phyloP scores from a whole-genome alignment of 2,797 vertebrate species.

The Hypotaenidia okinawae region DNA sequence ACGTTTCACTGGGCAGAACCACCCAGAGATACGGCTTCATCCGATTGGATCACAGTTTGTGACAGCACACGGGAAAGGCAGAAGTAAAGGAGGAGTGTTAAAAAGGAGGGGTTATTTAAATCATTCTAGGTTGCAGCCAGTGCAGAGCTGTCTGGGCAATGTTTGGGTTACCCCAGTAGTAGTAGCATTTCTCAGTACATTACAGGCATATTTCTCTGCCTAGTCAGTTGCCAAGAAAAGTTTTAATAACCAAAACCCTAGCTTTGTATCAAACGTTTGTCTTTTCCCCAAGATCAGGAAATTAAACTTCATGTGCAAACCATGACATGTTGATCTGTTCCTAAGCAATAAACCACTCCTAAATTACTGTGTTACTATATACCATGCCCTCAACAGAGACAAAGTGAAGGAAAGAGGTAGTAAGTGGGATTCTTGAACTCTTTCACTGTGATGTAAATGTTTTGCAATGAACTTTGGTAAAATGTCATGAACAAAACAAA shows the following conservation, averaged over 20 bases:
- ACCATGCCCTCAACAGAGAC: background rate
- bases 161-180: background rate
- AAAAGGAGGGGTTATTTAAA: background rate
- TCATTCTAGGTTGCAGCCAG: background rate
- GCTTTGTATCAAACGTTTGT: background rate
- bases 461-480: background rate
- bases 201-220: background rate
- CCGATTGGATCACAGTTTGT: fast-evolving
- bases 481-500: background rate
- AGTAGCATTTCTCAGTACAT: background rate
- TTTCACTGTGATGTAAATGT: background rate
- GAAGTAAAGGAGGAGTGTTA: background rate
- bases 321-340: fast-evolving
- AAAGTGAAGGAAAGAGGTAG: background rate
- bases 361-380: background rate
- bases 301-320: background rate
- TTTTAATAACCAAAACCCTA: background rate
- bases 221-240: background rate
- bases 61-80: background rate
- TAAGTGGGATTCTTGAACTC: background rate
- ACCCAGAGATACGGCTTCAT: fast-evolving
- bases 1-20: background rate
- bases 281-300: background rate
- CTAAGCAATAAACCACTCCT: background rate
- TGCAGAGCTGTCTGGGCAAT: background rate